A percentile compares a stretch with the other conserved stretches of the same genome.
phyloP scores from a whole-genome alignment of 2,888 invertebrate genomes.

The Zaprionus lineosus region DNA sequence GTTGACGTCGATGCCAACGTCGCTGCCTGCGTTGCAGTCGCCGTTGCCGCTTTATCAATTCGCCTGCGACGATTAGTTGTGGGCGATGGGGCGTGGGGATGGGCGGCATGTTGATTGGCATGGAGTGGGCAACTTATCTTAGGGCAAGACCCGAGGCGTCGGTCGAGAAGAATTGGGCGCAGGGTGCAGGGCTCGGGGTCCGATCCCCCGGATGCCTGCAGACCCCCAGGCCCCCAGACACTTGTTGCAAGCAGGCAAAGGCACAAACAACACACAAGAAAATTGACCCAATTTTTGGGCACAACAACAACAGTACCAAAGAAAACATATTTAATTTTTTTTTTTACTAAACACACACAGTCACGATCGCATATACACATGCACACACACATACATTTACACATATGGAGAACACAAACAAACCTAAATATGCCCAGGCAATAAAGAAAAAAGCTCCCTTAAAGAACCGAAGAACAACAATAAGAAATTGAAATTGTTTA shows the following conservation, averaged over 20 bases:
- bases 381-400: not conserved
- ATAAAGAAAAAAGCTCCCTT: slow-evolving; percentile 67
- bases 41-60: slow-evolving; percentile 64
- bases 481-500: slow-evolving; percentile 67
- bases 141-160: slow-evolving; percentile 65
- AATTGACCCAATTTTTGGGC: slow-evolving; percentile 54
- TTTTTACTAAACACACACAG: slow-evolving; percentile 50
- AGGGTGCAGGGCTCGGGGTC: slow-evolving; percentile 30
- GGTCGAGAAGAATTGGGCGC: slow-evolving; percentile 57
- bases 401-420: slow-evolving; percentile 50
- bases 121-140: slow-evolving; percentile 60
- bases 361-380: too few species aligned
- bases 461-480: slow-evolving; percentile 43
- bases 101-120: slow-evolving; percentile 1
- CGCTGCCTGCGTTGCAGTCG: slow-evolving; percentile 27
- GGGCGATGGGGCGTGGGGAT: not conserved
- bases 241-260: slow-evolving; percentile 66
- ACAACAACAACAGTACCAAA: slow-evolving; percentile 40
- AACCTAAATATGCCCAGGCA: slow-evolving; percentile 64
- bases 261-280: slow-evolving; percentile 43
- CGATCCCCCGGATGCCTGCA: slow-evolving; percentile 12
- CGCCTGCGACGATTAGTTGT: not conserved
- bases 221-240: slow-evolving; percentile 60
- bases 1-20: slow-evolving; percentile 12
- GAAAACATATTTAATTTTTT: slow-evolving; percentile 47